Conservation (phyloP, 2,797 vertebrate genomes). For the Geotrypetes seraphini region DNA sequence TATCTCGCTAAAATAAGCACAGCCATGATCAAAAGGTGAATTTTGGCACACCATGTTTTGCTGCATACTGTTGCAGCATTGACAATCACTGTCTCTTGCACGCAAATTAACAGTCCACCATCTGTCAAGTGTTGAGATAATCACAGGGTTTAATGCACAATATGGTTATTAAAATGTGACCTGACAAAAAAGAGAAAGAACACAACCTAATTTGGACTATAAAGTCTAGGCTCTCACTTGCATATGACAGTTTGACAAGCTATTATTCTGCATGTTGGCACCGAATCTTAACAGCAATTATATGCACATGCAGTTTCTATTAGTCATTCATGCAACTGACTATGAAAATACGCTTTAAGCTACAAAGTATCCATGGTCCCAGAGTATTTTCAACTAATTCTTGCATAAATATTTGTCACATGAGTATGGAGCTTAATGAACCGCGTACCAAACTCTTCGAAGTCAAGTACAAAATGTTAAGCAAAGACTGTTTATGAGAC, state of each 20-base stretch:
- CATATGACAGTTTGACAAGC: slow-evolving; percentile 60
- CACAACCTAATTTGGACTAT: slow-evolving; percentile 60
- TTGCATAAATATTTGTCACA: slow-evolving; percentile 35
- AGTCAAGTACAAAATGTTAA: slow-evolving; percentile 1
- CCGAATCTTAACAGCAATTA: slow-evolving; percentile 42
- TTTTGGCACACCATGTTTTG: slow-evolving; percentile 60
- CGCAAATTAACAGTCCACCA: slow-evolving; percentile 65
- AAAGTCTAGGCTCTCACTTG: slow-evolving; percentile 58
- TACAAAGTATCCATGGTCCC: slow-evolving; percentile 43
- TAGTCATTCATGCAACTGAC: slow-evolving; percentile 47
- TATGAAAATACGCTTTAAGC: slow-evolving; percentile 41
- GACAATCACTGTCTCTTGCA: slow-evolving; percentile 55
- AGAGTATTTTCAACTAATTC: slow-evolving; percentile 33
- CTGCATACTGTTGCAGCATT: slow-evolving; percentile 34
- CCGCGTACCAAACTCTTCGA: slow-evolving; percentile 1
- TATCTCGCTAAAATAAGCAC: slow-evolving; percentile 47
- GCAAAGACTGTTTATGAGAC: slow-evolving; percentile 15
- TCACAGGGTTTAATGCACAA: slow-evolving; percentile 61
- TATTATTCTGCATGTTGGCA: slow-evolving; percentile 58
- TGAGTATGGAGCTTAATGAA: slow-evolving; percentile 15
- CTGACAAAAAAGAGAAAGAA: slow-evolving; percentile 58
- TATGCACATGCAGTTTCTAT: slow-evolving; percentile 45
- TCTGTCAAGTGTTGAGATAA: slow-evolving; percentile 66
- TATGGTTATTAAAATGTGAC: slow-evolving; percentile 67
- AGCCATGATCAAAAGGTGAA: slow-evolving; percentile 33